phyloP scores from a whole-genome alignment of 2,113 vertebrate genomes.

The Hippocampus zosterae region DNA sequence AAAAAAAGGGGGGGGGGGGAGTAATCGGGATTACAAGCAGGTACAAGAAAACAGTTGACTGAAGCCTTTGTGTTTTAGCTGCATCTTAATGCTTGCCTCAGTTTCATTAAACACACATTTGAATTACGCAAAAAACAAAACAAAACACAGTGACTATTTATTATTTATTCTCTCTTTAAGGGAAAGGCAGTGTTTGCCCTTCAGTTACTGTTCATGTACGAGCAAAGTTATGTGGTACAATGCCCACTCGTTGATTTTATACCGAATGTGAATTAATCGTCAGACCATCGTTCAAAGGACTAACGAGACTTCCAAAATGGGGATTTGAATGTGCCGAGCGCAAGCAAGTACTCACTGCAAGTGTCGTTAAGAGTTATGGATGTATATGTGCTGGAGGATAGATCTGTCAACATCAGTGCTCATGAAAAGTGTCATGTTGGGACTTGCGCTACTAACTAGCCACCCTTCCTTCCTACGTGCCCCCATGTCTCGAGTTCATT shows the following conservation, averaged over 20 bases:
- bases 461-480: conserved; percentile 17
- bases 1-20: conserved; percentile 41
- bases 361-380: conserved; percentile 6
- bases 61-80: conserved; percentile 37
- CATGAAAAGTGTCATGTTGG: conserved; percentile 34
- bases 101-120: conserved; percentile 26
- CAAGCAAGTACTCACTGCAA: conserved; percentile 20
- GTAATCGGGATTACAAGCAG: conserved; percentile 50
- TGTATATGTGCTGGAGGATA: conserved; percentile 13
- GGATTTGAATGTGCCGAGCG: conserved; percentile 16
- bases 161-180: conserved; percentile 42
- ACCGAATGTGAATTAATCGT: conserved; percentile 11
- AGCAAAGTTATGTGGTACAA: conserved; percentile 32
- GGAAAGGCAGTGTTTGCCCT: conserved; percentile 15
- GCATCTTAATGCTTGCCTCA: conserved; percentile 13
- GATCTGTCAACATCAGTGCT: conserved; percentile 42
- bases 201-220: conserved; percentile 23
- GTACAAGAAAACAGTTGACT: conserved; percentile 43
- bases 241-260: conserved; percentile 26
- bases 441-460: conserved; percentile 45
- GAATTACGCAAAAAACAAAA: conserved; percentile 2
- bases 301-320: conserved; percentile 7
- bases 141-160: conserved; percentile 44
- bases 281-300: conserved; percentile 2
- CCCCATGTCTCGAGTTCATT: conserved; percentile 37